Evolutionary conservation across 2,113 vertebrate genomes (phyloP), one percentile per base, ranked within the genome.

Genomic region (Boleophthalmus pectinirostris): DNA sequence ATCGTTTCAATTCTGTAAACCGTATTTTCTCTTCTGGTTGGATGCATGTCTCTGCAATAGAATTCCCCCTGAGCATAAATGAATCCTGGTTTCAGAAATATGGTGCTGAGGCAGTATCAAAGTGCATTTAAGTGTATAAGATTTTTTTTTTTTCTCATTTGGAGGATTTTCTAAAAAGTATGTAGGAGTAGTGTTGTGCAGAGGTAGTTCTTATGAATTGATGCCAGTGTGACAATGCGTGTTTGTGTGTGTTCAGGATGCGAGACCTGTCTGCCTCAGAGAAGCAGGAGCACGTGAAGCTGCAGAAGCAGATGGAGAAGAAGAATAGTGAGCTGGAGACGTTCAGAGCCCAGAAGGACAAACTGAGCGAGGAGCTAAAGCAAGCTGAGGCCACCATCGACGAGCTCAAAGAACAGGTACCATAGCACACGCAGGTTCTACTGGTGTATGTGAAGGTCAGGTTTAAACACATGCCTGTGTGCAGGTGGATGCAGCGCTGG

Each of bases 271-370:
- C 97, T 0, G 94, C 96, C 0, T 97, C 97, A 0, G 98, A 99
- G 94, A 99, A 98, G 90, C 98, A 98, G 92, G 98, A 99, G 33
- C 97, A 99, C 0, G 87, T 95, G 83, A 97, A 98, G 87, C 94
- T 97, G 3, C 97, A 99, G 92, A 98, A 98, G 74, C 96, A 97
- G 71, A 96, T 96, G 95, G 98, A 99, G 90, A 98, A 98, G 94
- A 98, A 98, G 77, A 97, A 95, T 82, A 72, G 88, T 0, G 98
- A 99, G 91, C 90, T 98, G 92, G 98, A 99, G 68, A 89, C 92
- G 0, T 90, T 97, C 71, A 90, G 97, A 47, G 93, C 94, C 68
- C 98, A 98, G 89, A 96, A 95, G 75, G 97, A 99, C 84, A 98
- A 97, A 72, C 93, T 98, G 2, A 95, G 95, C 91, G 95, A 96